Evolutionary conservation across 2,113 vertebrate species (phyloP).

Genomic region (Upupa epops): DNA sequence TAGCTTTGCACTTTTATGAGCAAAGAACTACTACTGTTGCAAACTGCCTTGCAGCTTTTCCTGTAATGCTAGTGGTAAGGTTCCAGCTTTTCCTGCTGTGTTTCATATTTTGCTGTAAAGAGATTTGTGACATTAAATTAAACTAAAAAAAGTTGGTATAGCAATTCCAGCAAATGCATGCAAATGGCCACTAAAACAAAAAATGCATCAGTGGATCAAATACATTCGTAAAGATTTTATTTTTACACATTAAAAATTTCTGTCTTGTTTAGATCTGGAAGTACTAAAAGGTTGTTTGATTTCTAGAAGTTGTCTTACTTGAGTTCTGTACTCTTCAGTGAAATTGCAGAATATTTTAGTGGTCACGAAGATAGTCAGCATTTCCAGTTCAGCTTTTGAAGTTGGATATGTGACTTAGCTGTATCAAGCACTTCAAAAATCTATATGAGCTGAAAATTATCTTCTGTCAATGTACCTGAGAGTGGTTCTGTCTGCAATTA

Average conservation of each 20-base stretch:
- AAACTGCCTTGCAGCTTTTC: background rate
- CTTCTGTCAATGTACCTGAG: conserved; percentile 37
- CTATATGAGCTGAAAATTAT: background rate
- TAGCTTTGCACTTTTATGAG: background rate
- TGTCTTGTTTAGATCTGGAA: background rate
- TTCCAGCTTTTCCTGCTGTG: background rate
- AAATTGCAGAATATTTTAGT: background rate
- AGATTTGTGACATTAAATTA: background rate
- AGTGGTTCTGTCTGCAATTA: background rate
- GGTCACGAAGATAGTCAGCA: background rate
- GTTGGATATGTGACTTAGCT: background rate
- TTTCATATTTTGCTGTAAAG: background rate
- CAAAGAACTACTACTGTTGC: background rate
- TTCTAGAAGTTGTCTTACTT: conserved; percentile 26
- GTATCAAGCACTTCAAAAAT: background rate
- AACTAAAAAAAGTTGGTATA: background rate
- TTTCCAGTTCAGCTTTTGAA: conserved; percentile 38
- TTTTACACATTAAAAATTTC: background rate
- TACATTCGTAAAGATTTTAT: background rate
- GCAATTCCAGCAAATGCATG: background rate
- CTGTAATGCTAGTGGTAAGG: background rate
- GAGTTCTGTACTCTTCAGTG: background rate
- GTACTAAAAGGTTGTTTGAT: background rate
- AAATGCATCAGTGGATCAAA: background rate
- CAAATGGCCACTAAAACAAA: background rate